Evolutionary conservation across 2,113 vertebrate genomes (phyloP).

Genomic region (Paramormyrops kingsleyae): DNA sequence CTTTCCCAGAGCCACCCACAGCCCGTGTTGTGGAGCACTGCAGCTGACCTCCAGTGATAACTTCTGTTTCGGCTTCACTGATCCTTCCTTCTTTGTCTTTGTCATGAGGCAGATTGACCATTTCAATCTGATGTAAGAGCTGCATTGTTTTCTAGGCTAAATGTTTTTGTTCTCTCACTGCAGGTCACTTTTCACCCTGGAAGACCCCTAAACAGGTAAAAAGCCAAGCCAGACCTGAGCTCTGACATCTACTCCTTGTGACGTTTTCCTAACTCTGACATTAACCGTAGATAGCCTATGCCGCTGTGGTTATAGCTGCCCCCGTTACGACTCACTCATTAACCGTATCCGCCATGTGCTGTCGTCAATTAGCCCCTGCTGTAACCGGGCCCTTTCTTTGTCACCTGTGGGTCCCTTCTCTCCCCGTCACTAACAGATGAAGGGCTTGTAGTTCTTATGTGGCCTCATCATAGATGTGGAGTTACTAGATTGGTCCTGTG

Average conservation of each 20-base stretch:
- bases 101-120: not conserved
- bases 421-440: slow-evolving; percentile 10
- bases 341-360: slow-evolving; percentile 7
- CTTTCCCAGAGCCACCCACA: not conserved
- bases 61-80: not conserved
- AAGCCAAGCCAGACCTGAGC: slow-evolving; percentile 40
- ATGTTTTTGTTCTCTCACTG: slow-evolving; percentile 66
- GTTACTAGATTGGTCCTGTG: slow-evolving; percentile 26
- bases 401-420: slow-evolving; percentile 14
- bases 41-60: not conserved
- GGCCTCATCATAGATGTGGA: slow-evolving; percentile 22
- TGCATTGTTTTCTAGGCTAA: slow-evolving; percentile 39
- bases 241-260: slow-evolving; percentile 24
- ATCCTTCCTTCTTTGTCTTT: not conserved
- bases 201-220: slow-evolving; percentile 98
- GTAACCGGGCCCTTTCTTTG: slow-evolving; percentile 6
- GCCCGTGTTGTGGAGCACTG: not conserved
- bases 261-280: not conserved
- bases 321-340: not conserved
- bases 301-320: not conserved
- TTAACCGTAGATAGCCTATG: not conserved
- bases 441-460: slow-evolving; percentile 24
- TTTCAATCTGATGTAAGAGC: slow-evolving; percentile 6
- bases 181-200: slow-evolving; percentile 99
- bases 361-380: slow-evolving; percentile 13